Conservation (phyloP, 2,888 invertebrate species). For the Scelioninae gen. 1 region DNA sequence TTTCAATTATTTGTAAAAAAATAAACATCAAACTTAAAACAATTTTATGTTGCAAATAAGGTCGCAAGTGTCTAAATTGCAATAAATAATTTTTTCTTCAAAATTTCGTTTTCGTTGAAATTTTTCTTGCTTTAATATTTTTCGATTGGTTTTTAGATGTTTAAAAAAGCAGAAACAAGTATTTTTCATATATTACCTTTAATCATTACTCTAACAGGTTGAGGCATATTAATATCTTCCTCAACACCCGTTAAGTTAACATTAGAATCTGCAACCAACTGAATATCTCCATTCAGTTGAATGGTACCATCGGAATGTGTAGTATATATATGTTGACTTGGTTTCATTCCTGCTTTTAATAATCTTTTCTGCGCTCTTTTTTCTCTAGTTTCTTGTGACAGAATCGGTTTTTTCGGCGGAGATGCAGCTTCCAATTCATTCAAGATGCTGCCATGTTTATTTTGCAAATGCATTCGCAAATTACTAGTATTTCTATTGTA, state of each 20-base stretch:
- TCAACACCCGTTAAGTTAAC: conserved; percentile 80
- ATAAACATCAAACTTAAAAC: no score
- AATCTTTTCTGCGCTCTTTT: conserved; percentile 80
- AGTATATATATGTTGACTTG: conserved; percentile 82
- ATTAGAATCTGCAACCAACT: conserved; percentile 83
- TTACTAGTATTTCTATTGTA: conserved; percentile 86
- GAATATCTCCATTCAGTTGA: conserved; percentile 83
- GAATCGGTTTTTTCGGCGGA: conserved; percentile 79
- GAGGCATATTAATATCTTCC: conserved; percentile 79
- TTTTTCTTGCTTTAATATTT: no score
- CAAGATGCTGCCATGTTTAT: conserved; percentile 84
- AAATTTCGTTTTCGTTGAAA: no score
- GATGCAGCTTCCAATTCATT: conserved; percentile 80
- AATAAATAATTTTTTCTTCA: no score
- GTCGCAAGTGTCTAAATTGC: no score
- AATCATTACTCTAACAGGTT: conserved; percentile 78
- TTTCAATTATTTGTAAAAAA: no score
- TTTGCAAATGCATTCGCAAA: conserved; percentile 85
- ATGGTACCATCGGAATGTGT: conserved; percentile 83
- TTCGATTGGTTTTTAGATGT: no score
- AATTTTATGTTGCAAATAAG: no score
- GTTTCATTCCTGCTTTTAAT: conserved; percentile 77
- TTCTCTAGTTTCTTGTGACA: conserved; percentile 80
- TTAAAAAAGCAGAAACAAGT: no score
- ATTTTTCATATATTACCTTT: conserved; percentile 70